Base-by-base conservation (phyloP, 2,888 invertebrate genomes). In the Philaethria dido region DNA sequence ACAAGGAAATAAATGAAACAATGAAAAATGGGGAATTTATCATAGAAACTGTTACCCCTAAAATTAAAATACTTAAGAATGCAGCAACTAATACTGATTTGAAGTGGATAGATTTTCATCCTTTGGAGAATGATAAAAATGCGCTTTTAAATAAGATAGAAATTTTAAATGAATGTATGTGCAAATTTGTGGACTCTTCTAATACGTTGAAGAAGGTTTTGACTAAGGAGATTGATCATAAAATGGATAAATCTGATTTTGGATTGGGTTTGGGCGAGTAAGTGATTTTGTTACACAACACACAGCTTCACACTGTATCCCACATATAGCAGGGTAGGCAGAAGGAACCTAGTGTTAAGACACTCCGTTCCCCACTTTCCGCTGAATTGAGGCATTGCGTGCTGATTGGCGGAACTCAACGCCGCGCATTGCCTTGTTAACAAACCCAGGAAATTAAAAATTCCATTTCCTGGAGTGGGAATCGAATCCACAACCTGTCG, bases 111-210 rank as follows among this genome's bases (percentile, higher is more conserved):
- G 86, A 85, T 45, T 79, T 87, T 45, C 84, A 88, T 20, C 79
- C 84, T 0, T 13, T 72, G 2, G 83, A 82, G 0, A 73, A 72
- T 39, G 80, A 84, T 8, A 83, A 81, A 16, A 77, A 83, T 14
- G 80, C 83, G 1, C 74, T 91, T 16, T 33, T 89, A 50, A 66
- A 70, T 0, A 92, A 91, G 72, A 90, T 92, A 87, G 81, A 87
- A 66, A 82, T 81, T 0, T 44, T 92, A 1, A 89, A 87, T 25
- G 86, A 89, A 8, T 89, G 80, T 16, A 92, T 92, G 92, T 87
- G 86, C 70, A 88, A 87, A 72, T 89, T 89, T 65, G 86, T 86
- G 0, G 84, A 88, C 52, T 90, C 92, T 0, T 86, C 91, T 0
- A 89, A 89, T 50, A 82, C 83, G 0, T 64, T 92, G 65, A 92